phyloP scores from a whole-genome alignment of 1,140 invertebrate genomes.

The Schlechtendalia chinensis region DNA sequence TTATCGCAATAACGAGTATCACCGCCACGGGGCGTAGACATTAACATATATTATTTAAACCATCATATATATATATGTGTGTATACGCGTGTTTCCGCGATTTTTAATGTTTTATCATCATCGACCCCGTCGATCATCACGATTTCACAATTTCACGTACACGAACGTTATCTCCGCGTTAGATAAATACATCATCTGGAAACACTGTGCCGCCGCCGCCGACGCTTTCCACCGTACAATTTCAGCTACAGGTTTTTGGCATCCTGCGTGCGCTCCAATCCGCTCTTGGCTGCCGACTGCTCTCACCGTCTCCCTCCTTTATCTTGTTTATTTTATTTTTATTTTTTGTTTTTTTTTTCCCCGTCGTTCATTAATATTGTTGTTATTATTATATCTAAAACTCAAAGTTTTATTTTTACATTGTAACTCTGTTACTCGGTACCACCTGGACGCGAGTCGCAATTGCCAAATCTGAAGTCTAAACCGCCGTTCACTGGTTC shows the following conservation, averaged over 20 bases:
- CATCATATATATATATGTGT: too few species aligned
- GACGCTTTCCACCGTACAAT: neutral
- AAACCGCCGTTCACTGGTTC: neutral
- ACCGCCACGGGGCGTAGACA: too few species aligned
- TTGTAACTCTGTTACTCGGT: neutral
- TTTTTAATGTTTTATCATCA: too few species aligned
- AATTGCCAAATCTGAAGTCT: neutral
- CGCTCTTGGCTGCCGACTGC: neutral
- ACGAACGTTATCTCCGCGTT: too few species aligned
- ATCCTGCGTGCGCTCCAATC: slow-evolving; percentile 64
- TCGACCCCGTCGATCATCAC: too few species aligned
- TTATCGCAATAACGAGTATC: too few species aligned
- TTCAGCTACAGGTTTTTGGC: slow-evolving; percentile 66
- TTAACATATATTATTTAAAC: too few species aligned
- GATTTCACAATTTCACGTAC: too few species aligned
- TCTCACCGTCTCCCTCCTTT: slow-evolving; percentile 26
- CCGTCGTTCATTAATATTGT: neutral
- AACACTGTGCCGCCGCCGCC: neutral
- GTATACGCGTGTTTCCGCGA: too few species aligned
- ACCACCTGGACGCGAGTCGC: neutral
- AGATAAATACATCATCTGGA: neutral
- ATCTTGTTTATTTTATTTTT: slow-evolving; percentile 25
- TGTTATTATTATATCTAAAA: neutral
- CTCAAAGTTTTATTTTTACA: slow-evolving; percentile 35
- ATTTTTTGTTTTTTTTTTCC: neutral